A percentile compares a stretch with the other conserved stretches of the same genome.
Evolutionary conservation across 2,113 vertebrate genomes (phyloP).

Genomic region (Progne subis): DNA sequence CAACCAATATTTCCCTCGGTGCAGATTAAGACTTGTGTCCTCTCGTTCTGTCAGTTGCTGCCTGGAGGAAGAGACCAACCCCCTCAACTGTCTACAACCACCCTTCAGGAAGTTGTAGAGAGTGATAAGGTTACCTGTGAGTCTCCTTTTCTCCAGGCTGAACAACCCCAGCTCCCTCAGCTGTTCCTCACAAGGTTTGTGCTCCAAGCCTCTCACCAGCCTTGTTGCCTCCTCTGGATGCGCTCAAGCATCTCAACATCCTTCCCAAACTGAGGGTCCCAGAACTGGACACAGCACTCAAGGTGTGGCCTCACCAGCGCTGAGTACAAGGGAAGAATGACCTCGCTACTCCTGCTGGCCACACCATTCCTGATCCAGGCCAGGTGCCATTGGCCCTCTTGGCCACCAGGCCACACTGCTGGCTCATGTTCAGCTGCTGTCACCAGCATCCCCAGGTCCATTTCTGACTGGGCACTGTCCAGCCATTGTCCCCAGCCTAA

Average conservation of each 20-base stretch:
- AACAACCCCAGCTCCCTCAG: background rate
- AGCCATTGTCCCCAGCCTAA: background rate
- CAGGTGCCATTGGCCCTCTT: no score
- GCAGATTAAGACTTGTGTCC: background rate
- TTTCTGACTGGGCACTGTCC: background rate
- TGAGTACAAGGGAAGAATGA: no score
- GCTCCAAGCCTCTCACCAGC: no score
- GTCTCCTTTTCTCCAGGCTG: background rate
- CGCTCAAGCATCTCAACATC: rapidly evolving
- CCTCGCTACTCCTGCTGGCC: no score
- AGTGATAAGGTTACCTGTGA: no score
- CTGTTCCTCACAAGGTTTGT: background rate
- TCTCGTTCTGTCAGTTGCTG: no score
- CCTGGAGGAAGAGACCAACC: background rate
- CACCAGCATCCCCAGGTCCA: background rate
- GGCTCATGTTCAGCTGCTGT: background rate
- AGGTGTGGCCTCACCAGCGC: no score
- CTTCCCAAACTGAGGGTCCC: no score
- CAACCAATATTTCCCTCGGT: background rate
- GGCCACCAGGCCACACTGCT: no score
- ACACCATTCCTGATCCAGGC: no score
- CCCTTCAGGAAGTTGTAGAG: background rate
- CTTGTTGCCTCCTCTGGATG: rapidly evolving
- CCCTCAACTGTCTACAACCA: no score
- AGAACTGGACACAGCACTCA: no score